Percentiles rank a stretch among this genome's conserved stretches.
Conservation (phyloP, 2,113 vertebrate genomes). For the Alosa alosa region DNA sequence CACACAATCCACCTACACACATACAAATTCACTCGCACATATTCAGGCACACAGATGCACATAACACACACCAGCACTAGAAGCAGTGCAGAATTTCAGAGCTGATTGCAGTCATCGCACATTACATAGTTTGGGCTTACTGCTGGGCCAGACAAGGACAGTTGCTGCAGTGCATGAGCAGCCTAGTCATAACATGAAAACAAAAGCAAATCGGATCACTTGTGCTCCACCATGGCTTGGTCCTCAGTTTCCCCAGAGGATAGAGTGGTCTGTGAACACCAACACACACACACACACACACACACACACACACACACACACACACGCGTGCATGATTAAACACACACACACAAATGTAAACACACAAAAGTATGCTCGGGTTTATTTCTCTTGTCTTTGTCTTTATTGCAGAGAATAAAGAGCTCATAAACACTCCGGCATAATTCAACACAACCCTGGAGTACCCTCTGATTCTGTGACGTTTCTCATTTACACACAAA, state of each 20-base stretch:
- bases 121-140: not conserved
- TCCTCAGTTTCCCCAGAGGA: not conserved
- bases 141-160: not conserved
- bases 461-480: not conserved
- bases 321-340: not conserved
- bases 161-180: not conserved
- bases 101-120: slow-evolving; percentile 1
- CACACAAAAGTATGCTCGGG: not conserved
- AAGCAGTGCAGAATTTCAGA: not conserved
- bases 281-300: not conserved
- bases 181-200: not conserved
- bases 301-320: not conserved
- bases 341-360: not conserved
- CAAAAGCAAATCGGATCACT: not conserved
- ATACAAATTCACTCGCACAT: not conserved
- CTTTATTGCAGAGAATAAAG: not conserved
- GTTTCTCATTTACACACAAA: too few relatives aligned
- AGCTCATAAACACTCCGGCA: not conserved
- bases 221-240: not conserved
- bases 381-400: not conserved
- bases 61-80: not conserved
- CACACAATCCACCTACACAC: not conserved
- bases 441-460: not conserved
- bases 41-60: not conserved
- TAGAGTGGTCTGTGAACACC: not conserved